Evolutionary conservation across 2,797 vertebrate species (phyloP).

Genomic region (Acipenser transmontanus): DNA sequence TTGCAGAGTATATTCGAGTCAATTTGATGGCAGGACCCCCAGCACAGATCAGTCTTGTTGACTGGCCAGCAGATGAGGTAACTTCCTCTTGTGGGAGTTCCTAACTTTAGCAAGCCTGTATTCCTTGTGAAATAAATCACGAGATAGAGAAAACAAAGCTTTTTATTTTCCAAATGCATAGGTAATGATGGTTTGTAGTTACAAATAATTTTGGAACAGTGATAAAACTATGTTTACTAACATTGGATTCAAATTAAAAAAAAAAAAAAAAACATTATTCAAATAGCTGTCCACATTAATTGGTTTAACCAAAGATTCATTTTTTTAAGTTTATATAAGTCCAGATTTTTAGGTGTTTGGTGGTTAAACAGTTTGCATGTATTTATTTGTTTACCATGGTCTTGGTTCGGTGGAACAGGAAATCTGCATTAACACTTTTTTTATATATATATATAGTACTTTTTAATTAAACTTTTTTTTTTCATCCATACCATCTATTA

Average conservation of each 20-base stretch:
- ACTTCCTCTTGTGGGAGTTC: constrained; percentile 12
- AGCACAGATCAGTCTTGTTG: constrained; percentile 59
- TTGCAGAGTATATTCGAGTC: constrained; percentile 56
- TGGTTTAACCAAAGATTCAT: neutral
- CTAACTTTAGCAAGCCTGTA: neutral
- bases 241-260: no score
- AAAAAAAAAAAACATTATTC: neutral
- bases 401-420: no score
- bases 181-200: no score
- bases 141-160: no score
- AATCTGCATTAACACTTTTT: neutral
- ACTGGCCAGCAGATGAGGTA: constrained; percentile 65
- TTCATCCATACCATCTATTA: neutral
- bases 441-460: no score
- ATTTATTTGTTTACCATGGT: no score
- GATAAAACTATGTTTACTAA: no score
- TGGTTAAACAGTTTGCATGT: no score
- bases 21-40: constrained; percentile 72
- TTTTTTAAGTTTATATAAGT: neutral
- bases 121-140: no score
- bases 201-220: no score
- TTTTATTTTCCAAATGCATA: no score
- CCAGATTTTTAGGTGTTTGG: neutral
- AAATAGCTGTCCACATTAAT: neutral
- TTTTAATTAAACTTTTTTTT: neutral